These are phyloP conservation scores for Thymelicus acteon DNA, from an alignment of 2,888 invertebrate genomes.

Conservation along the genomic window DNA sequence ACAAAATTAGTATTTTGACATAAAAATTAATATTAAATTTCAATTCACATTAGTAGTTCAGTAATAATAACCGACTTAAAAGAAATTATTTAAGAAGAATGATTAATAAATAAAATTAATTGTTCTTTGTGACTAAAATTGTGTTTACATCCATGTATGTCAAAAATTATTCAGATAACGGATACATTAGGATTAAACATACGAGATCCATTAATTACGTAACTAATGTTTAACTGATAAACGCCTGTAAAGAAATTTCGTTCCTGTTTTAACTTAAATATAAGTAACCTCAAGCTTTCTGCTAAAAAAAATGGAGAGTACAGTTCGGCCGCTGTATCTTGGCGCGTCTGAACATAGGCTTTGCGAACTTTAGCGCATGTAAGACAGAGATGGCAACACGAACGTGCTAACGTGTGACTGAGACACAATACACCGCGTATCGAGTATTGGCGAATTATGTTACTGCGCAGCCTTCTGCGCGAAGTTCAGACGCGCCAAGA, in stretches of 20 bases:
- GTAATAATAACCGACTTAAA: too few relatives aligned
- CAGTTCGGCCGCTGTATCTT: too few relatives aligned
- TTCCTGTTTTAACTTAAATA: constrained; percentile 4
- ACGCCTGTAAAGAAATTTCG: neutral
- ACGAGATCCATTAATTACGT: constrained; percentile 23
- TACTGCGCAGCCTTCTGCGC: too few relatives aligned
- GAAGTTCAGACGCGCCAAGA: too few relatives aligned
- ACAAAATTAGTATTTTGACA: neutral
- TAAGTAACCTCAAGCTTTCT: neutral
- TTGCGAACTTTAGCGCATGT: too few relatives aligned
- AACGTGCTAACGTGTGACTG: too few relatives aligned
- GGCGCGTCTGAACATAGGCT: too few relatives aligned
- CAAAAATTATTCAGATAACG: neutral
- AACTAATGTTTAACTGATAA: constrained; percentile 10
- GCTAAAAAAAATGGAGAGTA: neutral
- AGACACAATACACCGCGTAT: too few relatives aligned
- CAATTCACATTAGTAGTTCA: neutral
- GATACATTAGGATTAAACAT: constrained; percentile 12
- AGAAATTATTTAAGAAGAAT: neutral
- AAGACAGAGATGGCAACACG: too few relatives aligned
- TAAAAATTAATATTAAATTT: neutral
- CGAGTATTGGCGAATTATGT: too few relatives aligned
- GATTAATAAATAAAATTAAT: neutral
- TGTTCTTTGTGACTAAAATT: neutral
- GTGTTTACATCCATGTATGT: neutral